Conservation (phyloP, 2,113 vertebrate genomes). For the Hipposideros armiger region DNA sequence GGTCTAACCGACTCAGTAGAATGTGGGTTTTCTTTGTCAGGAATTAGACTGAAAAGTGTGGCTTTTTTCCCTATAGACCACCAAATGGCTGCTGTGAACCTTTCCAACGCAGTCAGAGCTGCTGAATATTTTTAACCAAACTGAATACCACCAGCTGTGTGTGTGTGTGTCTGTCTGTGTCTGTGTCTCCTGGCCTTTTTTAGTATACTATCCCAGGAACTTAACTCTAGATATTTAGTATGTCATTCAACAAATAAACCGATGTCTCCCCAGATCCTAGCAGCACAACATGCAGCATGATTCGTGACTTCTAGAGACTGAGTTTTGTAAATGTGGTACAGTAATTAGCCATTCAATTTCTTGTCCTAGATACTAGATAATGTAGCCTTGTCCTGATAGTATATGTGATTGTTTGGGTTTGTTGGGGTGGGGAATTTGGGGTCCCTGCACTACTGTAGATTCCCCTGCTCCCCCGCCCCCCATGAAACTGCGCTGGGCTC, state of each 20-base stretch:
- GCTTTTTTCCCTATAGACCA: background rate
- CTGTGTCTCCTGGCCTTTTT: background rate
- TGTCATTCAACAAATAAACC: background rate
- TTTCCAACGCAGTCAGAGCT: background rate
- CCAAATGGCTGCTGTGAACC: background rate
- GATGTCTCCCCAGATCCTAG: background rate
- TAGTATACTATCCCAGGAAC: background rate
- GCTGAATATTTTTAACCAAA: background rate
- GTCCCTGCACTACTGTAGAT: rapidly evolving
- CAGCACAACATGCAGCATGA: background rate
- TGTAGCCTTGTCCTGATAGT: background rate
- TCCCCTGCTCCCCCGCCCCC: no score
- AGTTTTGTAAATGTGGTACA: background rate
- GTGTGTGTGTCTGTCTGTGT: background rate
- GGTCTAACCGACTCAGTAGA: background rate
- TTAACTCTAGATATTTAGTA: background rate
- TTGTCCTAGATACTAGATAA: background rate
- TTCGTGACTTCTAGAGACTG: background rate
- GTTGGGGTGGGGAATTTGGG: background rate
- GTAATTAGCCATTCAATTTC: background rate
- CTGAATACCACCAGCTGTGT: background rate
- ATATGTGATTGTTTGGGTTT: background rate
- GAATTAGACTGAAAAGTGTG: background rate
- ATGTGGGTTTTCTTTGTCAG: background rate
- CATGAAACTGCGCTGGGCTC: background rate